Percentiles rank a stretch among this genome's conserved stretches.
Conservation (phyloP, 35 echinoderm and acorn worm genomes). For the Patiria miniata region DNA sequence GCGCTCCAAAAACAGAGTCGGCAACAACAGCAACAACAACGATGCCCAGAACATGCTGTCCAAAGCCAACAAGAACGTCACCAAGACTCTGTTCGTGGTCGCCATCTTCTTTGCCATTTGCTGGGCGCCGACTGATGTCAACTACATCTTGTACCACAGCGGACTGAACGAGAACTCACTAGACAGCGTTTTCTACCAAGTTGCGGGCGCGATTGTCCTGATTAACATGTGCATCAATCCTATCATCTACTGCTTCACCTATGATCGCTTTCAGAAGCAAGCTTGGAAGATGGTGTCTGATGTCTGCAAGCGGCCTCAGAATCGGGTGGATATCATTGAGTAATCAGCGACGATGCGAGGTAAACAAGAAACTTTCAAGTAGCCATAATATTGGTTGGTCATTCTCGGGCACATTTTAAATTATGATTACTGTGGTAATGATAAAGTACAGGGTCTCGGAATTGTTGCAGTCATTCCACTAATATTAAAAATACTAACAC, state of each 20-base stretch:
- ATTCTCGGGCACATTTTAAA: too few species aligned
- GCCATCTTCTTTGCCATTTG: slow-evolving; percentile 39
- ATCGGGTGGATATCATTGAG: too few species aligned
- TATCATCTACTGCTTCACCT: background rate
- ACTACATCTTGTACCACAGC: slow-evolving; percentile 44
- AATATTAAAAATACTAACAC: too few species aligned
- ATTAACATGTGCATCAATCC: slow-evolving; percentile 50
- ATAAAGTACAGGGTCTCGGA: too few species aligned
- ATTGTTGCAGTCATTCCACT: too few species aligned
- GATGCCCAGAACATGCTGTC: slow-evolving; percentile 19
- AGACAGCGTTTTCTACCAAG: background rate
- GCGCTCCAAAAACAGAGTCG: background rate
- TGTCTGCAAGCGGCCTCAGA: too few species aligned
- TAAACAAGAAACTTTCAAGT: too few species aligned
- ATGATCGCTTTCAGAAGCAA: too few species aligned
- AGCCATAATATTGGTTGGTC: too few species aligned
- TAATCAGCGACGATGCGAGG: too few species aligned
- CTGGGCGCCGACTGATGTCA: slow-evolving; percentile 45
- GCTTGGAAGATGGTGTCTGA: too few species aligned
- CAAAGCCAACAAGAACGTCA: slow-evolving; percentile 58
- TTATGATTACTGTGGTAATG: too few species aligned
- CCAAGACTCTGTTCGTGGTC: slow-evolving; percentile 50
- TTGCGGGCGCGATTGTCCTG: slow-evolving; percentile 8
- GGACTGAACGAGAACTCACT: slow-evolving; percentile 31
- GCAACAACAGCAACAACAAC: background rate